Evolutionary conservation across 2,888 invertebrate species (phyloP).

Genomic region (Drosophila meridionalis): DNA sequence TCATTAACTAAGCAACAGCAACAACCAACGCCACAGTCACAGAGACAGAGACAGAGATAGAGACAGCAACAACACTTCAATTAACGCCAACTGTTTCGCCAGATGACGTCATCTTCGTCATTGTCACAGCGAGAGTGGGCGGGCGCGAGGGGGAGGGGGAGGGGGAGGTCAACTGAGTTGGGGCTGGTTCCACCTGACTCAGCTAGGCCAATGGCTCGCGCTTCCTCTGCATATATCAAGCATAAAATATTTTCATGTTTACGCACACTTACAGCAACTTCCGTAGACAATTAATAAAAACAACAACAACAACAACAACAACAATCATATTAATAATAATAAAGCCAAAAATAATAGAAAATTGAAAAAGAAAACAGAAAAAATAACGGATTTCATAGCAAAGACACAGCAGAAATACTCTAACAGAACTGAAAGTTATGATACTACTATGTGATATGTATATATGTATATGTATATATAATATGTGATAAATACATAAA

Average conservation of each 20-base stretch:
- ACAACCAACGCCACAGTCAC: not conserved
- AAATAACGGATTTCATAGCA: not conserved
- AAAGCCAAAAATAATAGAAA: conserved; percentile 31
- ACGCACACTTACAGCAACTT: conserved; percentile 75
- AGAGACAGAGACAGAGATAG: not conserved
- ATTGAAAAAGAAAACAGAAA: not conserved
- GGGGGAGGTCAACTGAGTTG: not conserved
- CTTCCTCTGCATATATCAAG: conserved; percentile 41
- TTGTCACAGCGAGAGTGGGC: not conserved
- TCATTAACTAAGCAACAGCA: conserved; percentile 41
- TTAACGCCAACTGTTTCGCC: conserved; percentile 35
- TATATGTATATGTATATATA: not conserved
- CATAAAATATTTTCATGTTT: conserved; percentile 69
- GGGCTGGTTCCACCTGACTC: not conserved
- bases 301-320: conserved; percentile 35
- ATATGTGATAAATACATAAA: not conserved
- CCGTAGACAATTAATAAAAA: conserved; percentile 70
- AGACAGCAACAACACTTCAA: conserved; percentile 27
- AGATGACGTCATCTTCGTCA: conserved; percentile 50
- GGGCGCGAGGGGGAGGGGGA: not conserved
- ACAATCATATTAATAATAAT: conserved; percentile 10
- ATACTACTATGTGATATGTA: not conserved
- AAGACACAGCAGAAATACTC: not conserved
- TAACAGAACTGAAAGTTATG: not conserved
- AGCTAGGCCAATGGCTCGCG: conserved; percentile 24